Percentiles rank a stretch among this genome's conserved stretches.
Evolutionary conservation across 2,888 invertebrate genomes (phyloP).

Genomic region (Dasypolia templi): DNA sequence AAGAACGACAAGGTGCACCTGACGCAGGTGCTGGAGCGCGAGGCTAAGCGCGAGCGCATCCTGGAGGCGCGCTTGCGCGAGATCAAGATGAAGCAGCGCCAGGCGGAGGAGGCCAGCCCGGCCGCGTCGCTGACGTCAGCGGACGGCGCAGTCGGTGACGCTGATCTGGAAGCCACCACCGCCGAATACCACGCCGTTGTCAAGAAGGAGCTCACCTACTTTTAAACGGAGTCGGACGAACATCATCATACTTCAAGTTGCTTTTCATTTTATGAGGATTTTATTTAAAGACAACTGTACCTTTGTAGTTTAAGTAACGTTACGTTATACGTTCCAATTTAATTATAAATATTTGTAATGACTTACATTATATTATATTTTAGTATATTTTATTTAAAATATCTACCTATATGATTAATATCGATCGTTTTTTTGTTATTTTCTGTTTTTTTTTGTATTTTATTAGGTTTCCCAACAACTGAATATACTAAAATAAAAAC

Average conservation of each 20-base stretch:
- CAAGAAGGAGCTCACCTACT: slow-evolving; percentile 6
- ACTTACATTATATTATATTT: not conserved
- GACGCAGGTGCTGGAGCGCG: slow-evolving; percentile 95
- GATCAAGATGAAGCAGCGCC: slow-evolving; percentile 91
- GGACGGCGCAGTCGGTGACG: not conserved
- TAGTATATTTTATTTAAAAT: not conserved
- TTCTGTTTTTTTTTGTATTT: too few species aligned
- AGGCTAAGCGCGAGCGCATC: slow-evolving; percentile 96
- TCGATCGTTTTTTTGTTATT: too few species aligned
- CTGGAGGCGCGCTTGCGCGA: slow-evolving; percentile 96
- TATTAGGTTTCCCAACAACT: too few species aligned
- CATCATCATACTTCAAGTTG: not conserved
- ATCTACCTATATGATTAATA: not conserved
- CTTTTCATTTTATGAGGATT: slow-evolving; percentile 4
- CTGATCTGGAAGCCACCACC: slow-evolving; percentile 4
- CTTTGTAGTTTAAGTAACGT: not conserved
- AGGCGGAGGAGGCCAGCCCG: slow-evolving; percentile 78
- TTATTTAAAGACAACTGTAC: slow-evolving; percentile 1
- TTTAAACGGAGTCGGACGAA: not conserved
- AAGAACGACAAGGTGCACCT: slow-evolving; percentile 93
- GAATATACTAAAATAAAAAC: too few species aligned
- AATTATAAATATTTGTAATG: not conserved
- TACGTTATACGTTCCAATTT: not conserved
- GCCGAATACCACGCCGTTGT: not conserved
- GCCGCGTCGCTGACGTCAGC: not conserved